phyloP scores from a whole-genome alignment of 2,797 vertebrate genomes.

The Ispidina picta region DNA sequence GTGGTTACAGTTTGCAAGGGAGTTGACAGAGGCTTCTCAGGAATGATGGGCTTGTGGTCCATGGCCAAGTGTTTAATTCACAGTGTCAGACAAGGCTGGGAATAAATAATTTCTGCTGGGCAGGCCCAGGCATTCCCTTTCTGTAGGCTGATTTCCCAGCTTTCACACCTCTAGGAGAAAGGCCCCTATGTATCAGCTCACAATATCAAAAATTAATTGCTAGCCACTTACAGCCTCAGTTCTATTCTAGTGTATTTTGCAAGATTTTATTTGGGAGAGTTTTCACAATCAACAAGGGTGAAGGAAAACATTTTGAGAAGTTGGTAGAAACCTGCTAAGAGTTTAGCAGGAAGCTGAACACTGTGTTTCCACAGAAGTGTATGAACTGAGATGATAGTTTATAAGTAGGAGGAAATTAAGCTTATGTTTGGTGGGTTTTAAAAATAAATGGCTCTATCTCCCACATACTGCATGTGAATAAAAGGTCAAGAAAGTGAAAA shows the following conservation, averaged over 20 bases:
- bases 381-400: neutral
- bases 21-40: neutral
- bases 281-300: neutral
- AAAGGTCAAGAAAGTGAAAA: neutral
- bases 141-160: neutral
- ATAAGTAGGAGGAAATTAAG: neutral
- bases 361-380: neutral
- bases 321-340: neutral
- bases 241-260: neutral
- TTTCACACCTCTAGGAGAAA: neutral
- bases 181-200: neutral
- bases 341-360: neutral
- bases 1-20: neutral
- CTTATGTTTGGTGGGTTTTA: neutral
- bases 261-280: neutral
- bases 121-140: neutral
- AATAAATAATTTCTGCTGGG: neutral
- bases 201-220: neutral
- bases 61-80: neutral
- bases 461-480: neutral
- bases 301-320: neutral
- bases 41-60: neutral
- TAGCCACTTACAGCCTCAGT: neutral
- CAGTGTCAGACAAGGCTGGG: neutral
- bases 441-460: neutral